Evolutionary conservation across 2,113 vertebrate genomes (phyloP), one percentile per base, ranked within the genome.

Genomic region (Caranx ignobilis): DNA sequence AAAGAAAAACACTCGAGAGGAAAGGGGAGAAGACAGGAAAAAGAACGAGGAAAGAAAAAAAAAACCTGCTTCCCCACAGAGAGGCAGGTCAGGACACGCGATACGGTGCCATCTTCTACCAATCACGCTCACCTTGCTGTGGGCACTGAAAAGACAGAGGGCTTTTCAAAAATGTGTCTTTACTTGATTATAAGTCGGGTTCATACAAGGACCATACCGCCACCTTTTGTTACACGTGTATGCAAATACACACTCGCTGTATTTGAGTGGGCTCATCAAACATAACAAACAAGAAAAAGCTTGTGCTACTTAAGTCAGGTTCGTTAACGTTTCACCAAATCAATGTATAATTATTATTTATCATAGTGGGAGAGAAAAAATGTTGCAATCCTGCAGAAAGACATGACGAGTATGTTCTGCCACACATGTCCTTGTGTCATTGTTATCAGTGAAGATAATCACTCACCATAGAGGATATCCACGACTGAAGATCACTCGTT

Each of bases 1-100:
- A 86, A 84, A 83, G 86, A 62, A 86, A 83, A 83, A 87, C 79
- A 77, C 59, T 68, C 0, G 2, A 57, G 65, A 77, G 71, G 59
- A 83, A 82, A 69, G 55, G n/a, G 77, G 32, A 39, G 60, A 78
- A n/a, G 43, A 52, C 64, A 69, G 68, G 75, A 78, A 77, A 43
- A 16, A 76, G 37, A 75, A 55, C 39, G 35, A 9, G 37, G 61
- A 21, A 37, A 72, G 74, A 73, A 57, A 52, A 56, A 21, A 37
- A 72, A 77, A 73, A 57, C 47, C 16, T 43, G 48, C 77, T 79
- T 80, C 71, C 61, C 21, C 45, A 10, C 47, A 48, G 76, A 60
- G 35, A 56, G 37, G 54, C 75, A 54, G 73, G 60, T 83, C 68
- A 71, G 59, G 31, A 81, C 83, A 75, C 2, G 80, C n/a, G 4